Percentiles rank a stretch among this genome's conserved stretches.
These are phyloP conservation scores for Drosophila paracracens DNA, from an alignment of 2,888 invertebrate genomes.

Conservation along the genomic window DNA sequence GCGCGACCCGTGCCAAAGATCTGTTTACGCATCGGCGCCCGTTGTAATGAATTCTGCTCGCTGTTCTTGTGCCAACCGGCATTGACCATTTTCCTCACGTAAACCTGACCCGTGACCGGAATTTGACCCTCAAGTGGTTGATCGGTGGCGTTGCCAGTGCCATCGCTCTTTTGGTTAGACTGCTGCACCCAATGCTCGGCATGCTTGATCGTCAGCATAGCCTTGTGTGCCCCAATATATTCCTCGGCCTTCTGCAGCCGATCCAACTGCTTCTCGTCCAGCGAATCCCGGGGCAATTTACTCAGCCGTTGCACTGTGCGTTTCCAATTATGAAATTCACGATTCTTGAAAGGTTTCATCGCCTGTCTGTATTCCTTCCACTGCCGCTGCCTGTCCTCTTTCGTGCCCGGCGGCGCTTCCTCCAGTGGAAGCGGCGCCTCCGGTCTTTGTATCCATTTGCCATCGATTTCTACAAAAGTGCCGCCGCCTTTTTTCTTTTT, in stretches of 20 bases:
- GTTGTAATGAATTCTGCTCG: conserved; percentile 29
- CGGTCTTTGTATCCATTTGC: conserved; percentile 70
- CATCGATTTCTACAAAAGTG: conserved; percentile 62
- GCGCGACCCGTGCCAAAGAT: conserved; percentile 65
- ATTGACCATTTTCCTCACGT: conserved; percentile 50
- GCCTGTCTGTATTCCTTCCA: conserved; percentile 80
- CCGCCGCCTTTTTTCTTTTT: conserved; percentile 60
- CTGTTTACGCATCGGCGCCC: conserved; percentile 27
- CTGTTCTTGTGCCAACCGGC: conserved; percentile 46
- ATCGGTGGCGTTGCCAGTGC: not conserved
- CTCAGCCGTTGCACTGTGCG: conserved; percentile 78
- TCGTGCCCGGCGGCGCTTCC: conserved; percentile 65
- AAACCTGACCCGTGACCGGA: conserved; percentile 51
- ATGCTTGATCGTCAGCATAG: conserved; percentile 71
- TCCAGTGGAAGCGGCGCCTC: conserved; percentile 66
- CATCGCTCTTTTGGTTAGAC: conserved; percentile 22
- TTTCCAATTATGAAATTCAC: conserved; percentile 78
- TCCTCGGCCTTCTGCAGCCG: conserved; percentile 74
- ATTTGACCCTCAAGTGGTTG: not conserved
- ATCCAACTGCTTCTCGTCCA: conserved; percentile 70
- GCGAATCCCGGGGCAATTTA: conserved; percentile 62
- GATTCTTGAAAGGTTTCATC: conserved; percentile 82
- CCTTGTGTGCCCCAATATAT: conserved; percentile 69
- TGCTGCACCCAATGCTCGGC: conserved; percentile 77
- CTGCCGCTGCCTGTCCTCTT: conserved; percentile 72